phyloP scores from a whole-genome alignment of 2,113 vertebrate species.

The Camelus bactrianus region DNA sequence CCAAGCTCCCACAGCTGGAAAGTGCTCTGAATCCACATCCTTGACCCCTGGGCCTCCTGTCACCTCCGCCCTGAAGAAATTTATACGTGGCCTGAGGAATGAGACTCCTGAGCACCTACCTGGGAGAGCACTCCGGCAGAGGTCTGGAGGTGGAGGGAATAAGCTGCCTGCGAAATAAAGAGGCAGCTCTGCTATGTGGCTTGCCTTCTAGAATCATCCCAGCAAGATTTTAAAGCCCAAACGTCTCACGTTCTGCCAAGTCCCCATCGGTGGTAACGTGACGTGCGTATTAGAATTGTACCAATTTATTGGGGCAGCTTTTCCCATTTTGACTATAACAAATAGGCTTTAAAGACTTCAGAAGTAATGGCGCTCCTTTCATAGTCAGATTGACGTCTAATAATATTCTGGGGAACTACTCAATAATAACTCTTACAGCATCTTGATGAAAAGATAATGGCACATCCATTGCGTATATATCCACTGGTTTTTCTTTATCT shows the following conservation, averaged over 20 bases:
- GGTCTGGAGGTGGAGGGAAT: not conserved
- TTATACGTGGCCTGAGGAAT: not conserved
- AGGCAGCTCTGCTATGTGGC: not conserved
- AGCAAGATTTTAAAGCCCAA: not conserved
- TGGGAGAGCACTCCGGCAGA: not conserved
- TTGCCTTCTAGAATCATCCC: not conserved
- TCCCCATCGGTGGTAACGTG: slow-evolving; percentile 14
- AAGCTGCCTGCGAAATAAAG: not conserved
- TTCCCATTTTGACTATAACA: slow-evolving; percentile 56
- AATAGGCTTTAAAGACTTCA: slow-evolving; percentile 59
- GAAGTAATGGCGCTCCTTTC: slow-evolving; percentile 40
- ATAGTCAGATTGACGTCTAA: slow-evolving; percentile 60
- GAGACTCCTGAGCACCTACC: not conserved
- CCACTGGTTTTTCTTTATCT: too few relatives aligned
- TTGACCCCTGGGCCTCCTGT: not conserved
- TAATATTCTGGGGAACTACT: slow-evolving; percentile 52
- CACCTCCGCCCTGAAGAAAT: not conserved
- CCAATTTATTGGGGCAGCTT: slow-evolving; percentile 44
- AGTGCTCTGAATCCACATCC: not conserved
- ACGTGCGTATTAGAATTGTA: slow-evolving; percentile 6
- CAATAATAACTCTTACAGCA: slow-evolving; percentile 56
- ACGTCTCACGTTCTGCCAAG: not conserved
- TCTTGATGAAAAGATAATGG: slow-evolving; percentile 58
- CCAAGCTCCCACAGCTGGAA: not conserved
- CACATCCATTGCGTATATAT: slow-evolving; percentile 33